A percentile compares a stretch with the other conserved stretches of the same genome.
Conservation (phyloP, 2,113 vertebrate species). For the Tragelaphus strepsiceros region DNA sequence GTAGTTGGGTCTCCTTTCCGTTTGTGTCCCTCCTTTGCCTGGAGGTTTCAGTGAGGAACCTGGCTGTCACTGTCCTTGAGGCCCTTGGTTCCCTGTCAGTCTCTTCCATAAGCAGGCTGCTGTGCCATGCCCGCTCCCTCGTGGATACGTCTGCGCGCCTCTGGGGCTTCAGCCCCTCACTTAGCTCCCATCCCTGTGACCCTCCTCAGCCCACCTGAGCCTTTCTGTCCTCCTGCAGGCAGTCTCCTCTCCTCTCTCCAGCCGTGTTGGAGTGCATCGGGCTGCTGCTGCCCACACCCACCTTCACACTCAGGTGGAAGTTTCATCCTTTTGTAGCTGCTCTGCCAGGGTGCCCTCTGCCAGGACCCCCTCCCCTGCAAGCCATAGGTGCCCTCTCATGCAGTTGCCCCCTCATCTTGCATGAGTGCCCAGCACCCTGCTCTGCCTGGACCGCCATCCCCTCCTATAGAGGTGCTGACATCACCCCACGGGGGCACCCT, state of each 20-base stretch:
- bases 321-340: not conserved
- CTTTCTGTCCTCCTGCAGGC: not conserved
- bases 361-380: not conserved
- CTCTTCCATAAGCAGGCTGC: not conserved
- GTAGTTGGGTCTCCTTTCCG: not conserved
- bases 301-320: not conserved
- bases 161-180: not conserved
- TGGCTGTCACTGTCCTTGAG: not conserved
- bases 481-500: not conserved
- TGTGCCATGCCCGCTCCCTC: not conserved
- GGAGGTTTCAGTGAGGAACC: not conserved
- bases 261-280: not conserved
- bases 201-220: not conserved
- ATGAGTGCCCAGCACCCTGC: not conserved
- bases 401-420: not conserved
- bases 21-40: not conserved
- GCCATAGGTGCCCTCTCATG: not conserved
- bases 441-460: not conserved
- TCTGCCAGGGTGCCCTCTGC: not conserved
- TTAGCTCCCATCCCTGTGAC: not conserved
- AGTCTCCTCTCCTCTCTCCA: not conserved
- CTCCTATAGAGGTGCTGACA: not conserved
- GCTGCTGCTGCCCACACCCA: not conserved
- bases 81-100: not conserved
- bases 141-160: not conserved